Percentiles rank a stretch among this genome's conserved stretches.
Conservation (phyloP, 2,888 invertebrate genomes). For the Diaphora mendica region DNA sequence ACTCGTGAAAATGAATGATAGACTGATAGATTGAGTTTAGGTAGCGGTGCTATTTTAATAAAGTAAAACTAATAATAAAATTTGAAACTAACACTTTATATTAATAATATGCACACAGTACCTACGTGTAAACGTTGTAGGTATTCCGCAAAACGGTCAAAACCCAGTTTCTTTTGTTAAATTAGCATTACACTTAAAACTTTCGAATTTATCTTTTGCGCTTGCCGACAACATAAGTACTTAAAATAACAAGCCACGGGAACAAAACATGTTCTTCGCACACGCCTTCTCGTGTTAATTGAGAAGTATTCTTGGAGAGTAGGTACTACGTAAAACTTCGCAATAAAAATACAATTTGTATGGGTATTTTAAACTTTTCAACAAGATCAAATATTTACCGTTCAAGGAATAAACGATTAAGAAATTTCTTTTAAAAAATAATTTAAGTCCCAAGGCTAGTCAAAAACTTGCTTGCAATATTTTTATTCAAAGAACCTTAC, state of each 20-base stretch:
- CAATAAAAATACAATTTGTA: background rate
- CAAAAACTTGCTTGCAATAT: background rate
- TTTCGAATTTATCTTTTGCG: background rate
- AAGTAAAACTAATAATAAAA: no score
- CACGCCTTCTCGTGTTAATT: slow-evolving; percentile 1
- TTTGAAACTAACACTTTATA: background rate
- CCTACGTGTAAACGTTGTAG: background rate
- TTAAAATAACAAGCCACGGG: background rate
- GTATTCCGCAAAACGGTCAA: background rate
- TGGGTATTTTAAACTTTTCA: background rate
- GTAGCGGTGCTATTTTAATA: no score
- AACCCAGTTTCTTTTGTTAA: background rate
- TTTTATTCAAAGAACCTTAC: background rate
- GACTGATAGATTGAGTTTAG: no score
- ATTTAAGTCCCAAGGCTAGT: background rate
- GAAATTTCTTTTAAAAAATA: background rate
- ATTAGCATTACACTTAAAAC: background rate
- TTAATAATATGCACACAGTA: background rate
- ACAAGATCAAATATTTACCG: background rate
- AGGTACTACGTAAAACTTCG: background rate
- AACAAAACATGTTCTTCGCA: background rate
- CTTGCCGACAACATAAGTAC: slow-evolving; percentile 1
- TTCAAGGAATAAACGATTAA: background rate
- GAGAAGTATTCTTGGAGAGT: background rate
- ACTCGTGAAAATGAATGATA: no score